Percentiles rank a stretch among this genome's conserved stretches.
These are phyloP conservation scores for Ursus arctos DNA, from an alignment of 2,113 vertebrate genomes.

Conservation along the genomic window DNA sequence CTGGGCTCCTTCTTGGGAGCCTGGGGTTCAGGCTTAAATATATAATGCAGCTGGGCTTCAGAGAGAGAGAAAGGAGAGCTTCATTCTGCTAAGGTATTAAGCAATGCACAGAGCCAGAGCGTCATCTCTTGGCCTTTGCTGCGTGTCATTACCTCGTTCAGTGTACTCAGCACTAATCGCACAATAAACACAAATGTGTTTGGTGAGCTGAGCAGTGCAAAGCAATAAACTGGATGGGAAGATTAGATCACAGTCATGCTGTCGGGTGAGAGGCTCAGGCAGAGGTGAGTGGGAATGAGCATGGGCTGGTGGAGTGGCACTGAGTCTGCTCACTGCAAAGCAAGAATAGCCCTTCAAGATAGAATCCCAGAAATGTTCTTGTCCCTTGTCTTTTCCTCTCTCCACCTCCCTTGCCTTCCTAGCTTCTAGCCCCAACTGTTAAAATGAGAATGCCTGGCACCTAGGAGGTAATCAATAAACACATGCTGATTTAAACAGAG, in stretches of 20 bases:
- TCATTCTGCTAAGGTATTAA: neutral
- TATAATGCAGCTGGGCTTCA: neutral
- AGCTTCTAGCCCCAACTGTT: neutral
- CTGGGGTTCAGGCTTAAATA: neutral
- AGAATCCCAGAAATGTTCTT: neutral
- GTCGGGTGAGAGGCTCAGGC: neutral
- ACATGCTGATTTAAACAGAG: neutral
- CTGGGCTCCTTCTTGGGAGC: neutral
- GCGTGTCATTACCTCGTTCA: slow-evolving; percentile 80
- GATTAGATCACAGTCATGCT: neutral
- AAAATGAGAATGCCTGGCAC: neutral
- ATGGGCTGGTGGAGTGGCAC: neutral
- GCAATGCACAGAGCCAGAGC: neutral
- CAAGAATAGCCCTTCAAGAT: fast-evolving
- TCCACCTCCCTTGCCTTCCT: neutral
- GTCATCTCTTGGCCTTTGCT: slow-evolving; percentile 69
- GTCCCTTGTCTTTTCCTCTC: neutral
- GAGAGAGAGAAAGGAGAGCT: neutral
- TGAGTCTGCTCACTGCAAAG: neutral
- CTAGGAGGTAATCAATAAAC: slow-evolving; percentile 47
- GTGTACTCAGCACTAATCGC: slow-evolving; percentile 84
- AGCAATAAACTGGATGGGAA: slow-evolving; percentile 82
- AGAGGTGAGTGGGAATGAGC: neutral
- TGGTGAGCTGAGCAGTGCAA: slow-evolving; percentile 85
- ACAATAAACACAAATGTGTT: slow-evolving; percentile 85